Percentiles rank a stretch among this genome's conserved stretches.
Conservation (phyloP, 2,888 invertebrate species). For the Mythimna lalbum region DNA sequence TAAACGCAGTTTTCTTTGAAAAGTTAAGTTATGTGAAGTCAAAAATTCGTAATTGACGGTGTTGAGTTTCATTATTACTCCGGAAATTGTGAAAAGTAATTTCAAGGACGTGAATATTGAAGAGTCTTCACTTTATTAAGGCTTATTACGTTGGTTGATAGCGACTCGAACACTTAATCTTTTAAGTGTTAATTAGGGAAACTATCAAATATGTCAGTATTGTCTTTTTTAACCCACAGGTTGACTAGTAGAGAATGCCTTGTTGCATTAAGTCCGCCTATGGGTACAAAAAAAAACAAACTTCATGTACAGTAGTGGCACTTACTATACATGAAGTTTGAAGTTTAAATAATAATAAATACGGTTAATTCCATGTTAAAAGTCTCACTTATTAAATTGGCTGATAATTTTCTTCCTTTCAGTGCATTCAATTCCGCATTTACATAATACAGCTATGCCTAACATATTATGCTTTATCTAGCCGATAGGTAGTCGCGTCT, state of each 20-base stretch:
- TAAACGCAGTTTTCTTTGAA: constrained; percentile 1
- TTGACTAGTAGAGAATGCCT: no score
- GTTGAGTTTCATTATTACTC: not conserved
- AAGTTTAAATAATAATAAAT: no score
- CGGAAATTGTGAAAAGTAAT: constrained; percentile 19
- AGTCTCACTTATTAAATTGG: not conserved
- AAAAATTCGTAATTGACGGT: not conserved
- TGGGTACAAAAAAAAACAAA: no score
- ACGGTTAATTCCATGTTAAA: not conserved
- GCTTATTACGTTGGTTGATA: not conserved
- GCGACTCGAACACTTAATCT: not conserved
- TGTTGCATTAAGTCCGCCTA: no score
- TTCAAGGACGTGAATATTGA: not conserved
- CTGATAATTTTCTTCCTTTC: not conserved
- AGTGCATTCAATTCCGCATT: constrained; percentile 55
- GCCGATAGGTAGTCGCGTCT: constrained; percentile 68
- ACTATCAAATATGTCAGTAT: not conserved
- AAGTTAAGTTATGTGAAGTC: constrained; percentile 11
- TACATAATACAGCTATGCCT: constrained; percentile 49
- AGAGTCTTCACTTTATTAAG: not conserved
- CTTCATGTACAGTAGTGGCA: no score
- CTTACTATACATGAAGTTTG: no score
- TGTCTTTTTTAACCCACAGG: no score
- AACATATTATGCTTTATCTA: constrained; percentile 69
- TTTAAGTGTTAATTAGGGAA: not conserved